Evolutionary conservation across 2,797 vertebrate species (phyloP), one percentile per base, ranked within the genome.

Genomic region (Heteromormyrus szaboi): DNA sequence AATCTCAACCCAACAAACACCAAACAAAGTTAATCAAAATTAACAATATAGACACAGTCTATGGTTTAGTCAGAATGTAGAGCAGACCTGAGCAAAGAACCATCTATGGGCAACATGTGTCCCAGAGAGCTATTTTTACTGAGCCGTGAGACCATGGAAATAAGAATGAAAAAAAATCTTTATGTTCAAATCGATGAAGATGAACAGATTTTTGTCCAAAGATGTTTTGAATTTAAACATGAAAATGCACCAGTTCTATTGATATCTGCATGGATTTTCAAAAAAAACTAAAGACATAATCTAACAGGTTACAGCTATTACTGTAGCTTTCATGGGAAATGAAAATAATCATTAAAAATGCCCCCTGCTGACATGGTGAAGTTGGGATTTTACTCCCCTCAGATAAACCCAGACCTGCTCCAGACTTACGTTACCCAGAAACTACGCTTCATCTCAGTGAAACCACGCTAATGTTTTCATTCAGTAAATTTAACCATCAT

Each of bases 401-500:
- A 11, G 76, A 41, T 22, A 76, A 76, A 41, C 37, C 19, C 33
- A 81, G 25, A 85, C n/a, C 12, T n/a, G n/a, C 6, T 53, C 2
- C 8, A 29, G 11, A 51, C 50, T 25, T 29, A 22, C 8, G 1
- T 79, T 37, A 53, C 29, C 29, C 44, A 9, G 12, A 12, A n/a
- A 4, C 25, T 11, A 17, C 2, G 17, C 7, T 50, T 22, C 51
- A 56, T 56, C 33, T 56, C 68, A 88, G 1, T 88, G 4, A 33
- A 86, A 56, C 14, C 33, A 7, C 3, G 4, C 3, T 88, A 19
- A 88, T 54, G 48, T 88, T 88, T 79, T 88, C 62, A 88, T 72
- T 17, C 48, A 12, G 62, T 68, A 33, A 48, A 68, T 37, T 72
- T 88, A 44, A 79, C 54, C 87, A 81, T 76, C 48, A 88, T 44